These are phyloP conservation scores for Pelobates cultripes DNA, from an alignment of 2,797 vertebrate genomes.

Conservation along the genomic window DNA sequence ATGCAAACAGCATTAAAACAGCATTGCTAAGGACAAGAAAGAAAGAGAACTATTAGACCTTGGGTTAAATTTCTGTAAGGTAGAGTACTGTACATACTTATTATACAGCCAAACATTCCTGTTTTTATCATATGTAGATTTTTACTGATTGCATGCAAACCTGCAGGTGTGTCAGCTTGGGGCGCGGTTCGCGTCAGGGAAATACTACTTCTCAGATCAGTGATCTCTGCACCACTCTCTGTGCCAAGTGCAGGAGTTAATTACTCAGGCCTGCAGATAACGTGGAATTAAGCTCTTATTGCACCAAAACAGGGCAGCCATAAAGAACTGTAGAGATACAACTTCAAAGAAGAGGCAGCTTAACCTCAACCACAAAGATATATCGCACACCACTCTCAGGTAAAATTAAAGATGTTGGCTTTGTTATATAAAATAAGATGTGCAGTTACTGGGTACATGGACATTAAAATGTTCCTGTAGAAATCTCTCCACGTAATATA, in stretches of 20 bases:
- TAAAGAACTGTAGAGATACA: background rate
- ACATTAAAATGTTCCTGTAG: no score
- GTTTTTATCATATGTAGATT: slow-evolving; percentile 57
- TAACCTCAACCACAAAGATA: background rate
- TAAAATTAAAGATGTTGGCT: background rate
- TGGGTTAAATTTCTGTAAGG: slow-evolving; percentile 36
- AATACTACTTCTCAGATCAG: slow-evolving; percentile 23
- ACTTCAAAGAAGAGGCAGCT: background rate
- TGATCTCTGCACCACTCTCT: slow-evolving; percentile 16
- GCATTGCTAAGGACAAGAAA: background rate
- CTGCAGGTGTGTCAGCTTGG: slow-evolving; percentile 51
- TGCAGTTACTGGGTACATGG: no score
- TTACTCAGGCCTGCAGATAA: background rate
- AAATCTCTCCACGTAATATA: no score
- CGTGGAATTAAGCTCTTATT: background rate
- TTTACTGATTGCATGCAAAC: slow-evolving; percentile 50
- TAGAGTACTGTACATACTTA: slow-evolving; percentile 30
- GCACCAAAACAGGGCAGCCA: background rate
- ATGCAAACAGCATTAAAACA: background rate
- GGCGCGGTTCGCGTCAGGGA: slow-evolving; percentile 42
- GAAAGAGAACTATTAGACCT: background rate
- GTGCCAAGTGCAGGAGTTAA: slow-evolving; percentile 36
- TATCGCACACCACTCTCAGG: background rate
- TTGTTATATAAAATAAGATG: background rate
- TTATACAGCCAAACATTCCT: slow-evolving; percentile 50